phyloP scores from a whole-genome alignment of 2,888 invertebrate genomes.

The Eupithecia dodoneata region DNA sequence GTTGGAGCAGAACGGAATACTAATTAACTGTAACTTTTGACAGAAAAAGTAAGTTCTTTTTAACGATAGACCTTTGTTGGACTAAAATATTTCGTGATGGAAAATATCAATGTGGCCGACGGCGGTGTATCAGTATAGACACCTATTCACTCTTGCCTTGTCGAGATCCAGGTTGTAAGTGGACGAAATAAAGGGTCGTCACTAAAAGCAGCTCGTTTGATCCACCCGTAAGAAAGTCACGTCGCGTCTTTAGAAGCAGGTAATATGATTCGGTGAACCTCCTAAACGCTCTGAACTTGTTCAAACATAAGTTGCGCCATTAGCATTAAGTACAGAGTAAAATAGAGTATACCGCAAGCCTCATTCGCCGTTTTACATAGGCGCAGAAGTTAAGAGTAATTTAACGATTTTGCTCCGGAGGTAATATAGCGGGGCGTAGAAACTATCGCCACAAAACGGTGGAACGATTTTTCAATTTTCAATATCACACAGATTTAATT shows the following conservation, averaged over 20 bases:
- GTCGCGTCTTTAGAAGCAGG: constrained; percentile 17
- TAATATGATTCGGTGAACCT: constrained; percentile 30
- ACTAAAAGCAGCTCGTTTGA: not conserved
- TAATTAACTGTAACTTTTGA: not conserved
- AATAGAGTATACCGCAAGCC: constrained; percentile 20
- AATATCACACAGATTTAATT: not conserved
- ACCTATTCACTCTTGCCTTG: no score
- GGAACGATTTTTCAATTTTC: not conserved
- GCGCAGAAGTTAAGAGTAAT: constrained; percentile 19
- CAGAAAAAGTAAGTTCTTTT: not conserved
- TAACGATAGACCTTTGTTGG: no score
- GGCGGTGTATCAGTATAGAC: no score
- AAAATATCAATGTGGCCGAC: no score
- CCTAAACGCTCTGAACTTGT: constrained; percentile 25
- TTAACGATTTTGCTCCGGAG: not conserved
- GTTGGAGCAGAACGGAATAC: not conserved
- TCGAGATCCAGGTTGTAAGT: no score
- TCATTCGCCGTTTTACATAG: constrained; percentile 26
- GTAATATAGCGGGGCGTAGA: not conserved
- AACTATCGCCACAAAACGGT: not conserved
- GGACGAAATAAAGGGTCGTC: not conserved
- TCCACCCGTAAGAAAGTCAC: constrained; percentile 2
- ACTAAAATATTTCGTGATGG: no score
- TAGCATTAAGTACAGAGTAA: constrained; percentile 24
- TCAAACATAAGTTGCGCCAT: constrained; percentile 30